phyloP scores from a whole-genome alignment of 2,888 invertebrate species.

The Pyrrhosoma nymphula region DNA sequence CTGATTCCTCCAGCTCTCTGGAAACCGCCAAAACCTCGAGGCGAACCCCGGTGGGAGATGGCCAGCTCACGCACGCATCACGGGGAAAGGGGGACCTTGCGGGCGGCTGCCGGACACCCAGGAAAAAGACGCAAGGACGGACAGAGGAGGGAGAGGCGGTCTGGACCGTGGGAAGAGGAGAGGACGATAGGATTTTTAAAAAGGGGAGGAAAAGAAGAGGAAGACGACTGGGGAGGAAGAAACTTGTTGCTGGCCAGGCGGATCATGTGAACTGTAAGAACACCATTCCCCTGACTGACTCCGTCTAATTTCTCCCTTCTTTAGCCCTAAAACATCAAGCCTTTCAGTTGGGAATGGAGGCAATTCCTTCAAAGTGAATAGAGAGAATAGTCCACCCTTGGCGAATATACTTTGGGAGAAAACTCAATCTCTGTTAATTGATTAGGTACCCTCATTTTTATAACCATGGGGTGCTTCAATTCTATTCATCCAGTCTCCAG shows the following conservation, averaged over 20 bases:
- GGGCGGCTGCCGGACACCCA: not conserved
- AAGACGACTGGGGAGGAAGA: not conserved
- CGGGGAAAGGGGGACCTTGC: no score
- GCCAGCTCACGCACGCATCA: not conserved
- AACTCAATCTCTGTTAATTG: no score
- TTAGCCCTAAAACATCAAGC: no score
- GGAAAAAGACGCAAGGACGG: not conserved
- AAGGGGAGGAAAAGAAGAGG: not conserved
- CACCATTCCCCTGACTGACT: not conserved
- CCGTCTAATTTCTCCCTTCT: not conserved
- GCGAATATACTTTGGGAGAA: no score
- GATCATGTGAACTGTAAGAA: conserved; percentile 58
- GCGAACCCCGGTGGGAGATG: not conserved
- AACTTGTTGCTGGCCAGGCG: not conserved
- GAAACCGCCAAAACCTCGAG: conserved; percentile 42
- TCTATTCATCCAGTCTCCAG: no score
- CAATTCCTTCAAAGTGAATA: no score
- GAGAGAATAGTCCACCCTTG: no score
- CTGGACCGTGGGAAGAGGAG: not conserved
- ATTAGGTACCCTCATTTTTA: no score
- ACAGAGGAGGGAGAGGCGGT: not conserved
- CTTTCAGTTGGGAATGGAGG: no score
- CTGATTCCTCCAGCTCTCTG: not conserved
- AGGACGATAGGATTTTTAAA: not conserved
- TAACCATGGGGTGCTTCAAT: no score